These are phyloP conservation scores for Trissonchulus latispiculum DNA, from an alignment of 2,888 invertebrate species.

Conservation along the genomic window DNA sequence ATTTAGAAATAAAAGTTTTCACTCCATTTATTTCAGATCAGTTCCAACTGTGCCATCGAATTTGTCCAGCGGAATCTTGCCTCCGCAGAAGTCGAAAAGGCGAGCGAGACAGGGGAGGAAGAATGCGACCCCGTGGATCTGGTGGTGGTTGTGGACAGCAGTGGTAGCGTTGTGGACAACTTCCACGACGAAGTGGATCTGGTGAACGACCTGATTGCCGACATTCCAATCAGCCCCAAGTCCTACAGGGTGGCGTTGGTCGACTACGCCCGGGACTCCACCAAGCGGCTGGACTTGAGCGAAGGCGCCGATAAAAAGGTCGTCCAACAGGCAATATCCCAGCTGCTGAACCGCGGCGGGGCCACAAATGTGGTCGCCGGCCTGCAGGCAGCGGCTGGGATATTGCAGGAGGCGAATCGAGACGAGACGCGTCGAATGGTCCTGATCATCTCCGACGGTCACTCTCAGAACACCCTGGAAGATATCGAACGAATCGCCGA, in stretches of 20 bases:
- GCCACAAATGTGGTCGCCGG: slow-evolving; percentile 10
- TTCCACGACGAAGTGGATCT: neutral
- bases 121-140: slow-evolving; percentile 2
- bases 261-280: neutral
- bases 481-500: neutral
- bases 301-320: neutral
- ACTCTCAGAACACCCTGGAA: neutral
- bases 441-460: slow-evolving; percentile 4
- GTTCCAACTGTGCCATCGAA: too few species aligned
- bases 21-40: too few species aligned
- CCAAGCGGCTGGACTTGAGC: neutral
- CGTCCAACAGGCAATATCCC: neutral
- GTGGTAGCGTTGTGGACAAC: neutral
- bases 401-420: neutral
- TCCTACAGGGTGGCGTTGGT: neutral
- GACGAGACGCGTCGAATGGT: too few species aligned
- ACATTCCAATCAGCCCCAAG: neutral
- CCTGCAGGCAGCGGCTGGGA: neutral
- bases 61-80: too few species aligned
- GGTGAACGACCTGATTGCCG: neutral
- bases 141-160: slow-evolving; percentile 8
- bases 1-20: too few species aligned
- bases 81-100: too few species aligned
- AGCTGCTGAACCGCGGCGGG: neutral
- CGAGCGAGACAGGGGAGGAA: neutral